Base-by-base conservation (phyloP, 2,113 vertebrate genomes). In the Cryptotis parvus region DNA sequence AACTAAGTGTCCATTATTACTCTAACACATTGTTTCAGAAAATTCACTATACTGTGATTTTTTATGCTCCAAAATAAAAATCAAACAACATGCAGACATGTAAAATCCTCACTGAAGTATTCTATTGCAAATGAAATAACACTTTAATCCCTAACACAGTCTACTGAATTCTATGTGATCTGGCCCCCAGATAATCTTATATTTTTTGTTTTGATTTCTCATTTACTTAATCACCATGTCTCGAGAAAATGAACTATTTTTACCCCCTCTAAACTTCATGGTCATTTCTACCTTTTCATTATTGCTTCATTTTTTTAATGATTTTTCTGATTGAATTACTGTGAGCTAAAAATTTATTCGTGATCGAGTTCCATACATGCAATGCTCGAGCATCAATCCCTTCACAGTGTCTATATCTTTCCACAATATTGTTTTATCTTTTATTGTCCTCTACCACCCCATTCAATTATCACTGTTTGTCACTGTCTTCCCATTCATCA, bases 151-250 rank as follows among this genome's bases (percentile, higher is more conserved):
- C 9, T 68, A 33, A 8, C 22, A 37, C 49, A 35, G 0, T 58
- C n/a, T 65, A 41, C 3, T 29, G 72, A 7, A 14, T 8, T 12
- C 43, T 79, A 5, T 52, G n/a, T 76, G 33, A 82, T 72, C 26
- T 35, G 12, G 27, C 29, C 31, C 31, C 45, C 31, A 52, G 12
- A 7, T 69, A 8, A 63, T 85, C 4, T 61, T 37, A 39, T 24
- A 41, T 73, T 90, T 81, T 85, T 33, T 90, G n/a, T 63, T 92
- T 41, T 55, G 39, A 16, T 61, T 61, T 84, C 73, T 66, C 12
- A 4, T 94, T 39, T 91, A 9, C 45, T 75, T 41, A 65, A 39
- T 78, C 35, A 80, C 24, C 74, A 15, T 33, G 31, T 31, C 52
- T 72, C n/a, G 65, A n/a, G 72, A 37, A 83, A 94, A 66, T 33